Evolutionary conservation across 2,797 vertebrate genomes (phyloP).

Genomic region (Fratercula arctica): DNA sequence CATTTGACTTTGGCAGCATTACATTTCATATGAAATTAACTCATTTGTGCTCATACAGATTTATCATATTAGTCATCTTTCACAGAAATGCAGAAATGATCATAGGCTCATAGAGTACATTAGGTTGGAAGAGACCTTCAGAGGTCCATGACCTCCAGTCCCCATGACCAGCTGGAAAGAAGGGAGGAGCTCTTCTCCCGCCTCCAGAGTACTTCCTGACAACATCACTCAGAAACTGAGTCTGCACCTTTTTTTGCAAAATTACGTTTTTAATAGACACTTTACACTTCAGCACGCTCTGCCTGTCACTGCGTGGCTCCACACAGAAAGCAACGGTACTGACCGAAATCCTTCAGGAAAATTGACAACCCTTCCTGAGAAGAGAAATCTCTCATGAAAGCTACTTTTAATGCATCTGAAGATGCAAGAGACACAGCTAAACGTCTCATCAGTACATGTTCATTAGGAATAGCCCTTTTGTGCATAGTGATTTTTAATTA

Average conservation of each 20-base stretch:
- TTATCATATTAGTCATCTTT: neutral
- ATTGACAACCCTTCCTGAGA: neutral
- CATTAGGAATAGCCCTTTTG: conserved; percentile 41
- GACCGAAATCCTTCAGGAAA: neutral
- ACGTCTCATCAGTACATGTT: neutral
- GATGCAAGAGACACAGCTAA: neutral
- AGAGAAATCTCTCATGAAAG: neutral
- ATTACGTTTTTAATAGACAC: neutral
- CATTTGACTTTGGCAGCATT: neutral
- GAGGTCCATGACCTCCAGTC: neutral
- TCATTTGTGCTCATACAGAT: neutral
- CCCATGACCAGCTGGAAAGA: neutral
- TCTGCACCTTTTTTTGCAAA: neutral
- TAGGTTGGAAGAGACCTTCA: neutral
- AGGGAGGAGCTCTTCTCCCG: neutral
- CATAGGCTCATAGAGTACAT: neutral
- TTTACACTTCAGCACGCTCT: neutral
- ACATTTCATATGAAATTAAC: neutral
- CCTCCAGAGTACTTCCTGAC: neutral
- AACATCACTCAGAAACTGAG: neutral
- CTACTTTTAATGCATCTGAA: neutral
- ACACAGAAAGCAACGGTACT: neutral
- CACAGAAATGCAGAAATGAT: neutral
- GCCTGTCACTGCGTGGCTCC: neutral
- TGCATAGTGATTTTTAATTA: conserved; percentile 44